Conservation (phyloP, 2,113 vertebrate genomes). For the Tapirus terrestris region DNA sequence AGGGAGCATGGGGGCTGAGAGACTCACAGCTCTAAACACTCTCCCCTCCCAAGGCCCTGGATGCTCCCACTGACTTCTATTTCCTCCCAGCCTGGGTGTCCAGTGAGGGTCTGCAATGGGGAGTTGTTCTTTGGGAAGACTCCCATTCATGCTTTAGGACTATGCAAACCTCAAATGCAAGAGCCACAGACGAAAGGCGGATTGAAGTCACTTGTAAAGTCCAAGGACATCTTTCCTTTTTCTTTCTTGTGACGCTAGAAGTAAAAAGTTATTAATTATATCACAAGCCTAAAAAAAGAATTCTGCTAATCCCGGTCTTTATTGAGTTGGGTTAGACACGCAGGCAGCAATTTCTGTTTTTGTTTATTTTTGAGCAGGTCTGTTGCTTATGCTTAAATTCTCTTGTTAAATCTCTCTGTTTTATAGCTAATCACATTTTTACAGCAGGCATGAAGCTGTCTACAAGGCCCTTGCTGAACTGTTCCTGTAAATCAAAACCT, state of each 20-base stretch:
- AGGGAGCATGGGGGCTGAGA: not conserved
- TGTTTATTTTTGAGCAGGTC: conserved; percentile 75
- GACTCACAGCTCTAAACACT: not conserved
- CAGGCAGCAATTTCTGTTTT: conserved; percentile 75
- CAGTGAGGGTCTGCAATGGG: not conserved
- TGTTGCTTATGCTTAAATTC: conserved; percentile 82
- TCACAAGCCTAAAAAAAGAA: conserved; percentile 45
- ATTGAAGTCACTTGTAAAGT: conserved; percentile 47
- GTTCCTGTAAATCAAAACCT: conserved; percentile 91
- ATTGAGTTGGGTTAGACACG: conserved; percentile 65
- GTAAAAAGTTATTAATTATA: conserved; percentile 70
- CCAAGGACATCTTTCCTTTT: conserved; percentile 53
- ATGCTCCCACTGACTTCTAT: not conserved
- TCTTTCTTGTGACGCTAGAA: conserved; percentile 35
- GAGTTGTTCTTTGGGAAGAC: not conserved
- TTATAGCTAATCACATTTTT: conserved; percentile 90
- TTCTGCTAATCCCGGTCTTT: conserved; percentile 42
- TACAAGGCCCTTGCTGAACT: conserved; percentile 85
- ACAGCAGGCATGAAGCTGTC: conserved; percentile 86
- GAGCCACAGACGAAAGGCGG: not conserved
- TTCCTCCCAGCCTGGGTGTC: not conserved
- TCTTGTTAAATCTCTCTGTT: conserved; percentile 87
- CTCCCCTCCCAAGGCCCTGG: not conserved
- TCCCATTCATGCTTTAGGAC: not conserved
- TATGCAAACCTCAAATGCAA: not conserved